Percentiles rank a stretch among this genome's conserved stretches.
phyloP scores from a whole-genome alignment of 1,140 invertebrate species.

The Drosophila serrata region DNA sequence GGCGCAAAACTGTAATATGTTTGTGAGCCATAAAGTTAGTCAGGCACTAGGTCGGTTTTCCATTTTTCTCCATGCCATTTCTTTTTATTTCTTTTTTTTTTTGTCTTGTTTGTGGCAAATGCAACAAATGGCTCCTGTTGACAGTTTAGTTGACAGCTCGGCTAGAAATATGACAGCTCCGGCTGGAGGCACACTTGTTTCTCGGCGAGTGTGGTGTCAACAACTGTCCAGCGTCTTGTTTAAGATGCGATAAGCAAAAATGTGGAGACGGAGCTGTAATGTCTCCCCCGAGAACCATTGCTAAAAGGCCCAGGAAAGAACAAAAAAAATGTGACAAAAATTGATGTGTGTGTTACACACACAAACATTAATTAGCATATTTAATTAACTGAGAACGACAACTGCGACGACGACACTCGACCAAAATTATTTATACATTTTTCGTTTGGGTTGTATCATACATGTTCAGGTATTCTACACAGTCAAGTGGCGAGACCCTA shows the following conservation, averaged over 20 bases:
- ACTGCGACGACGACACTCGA: conserved; percentile 18
- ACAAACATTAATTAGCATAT: conserved; percentile 71
- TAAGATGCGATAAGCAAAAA: conserved; percentile 28
- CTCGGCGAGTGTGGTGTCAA: conserved; percentile 8
- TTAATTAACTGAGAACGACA: conserved; percentile 57
- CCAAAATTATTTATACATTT: conserved; percentile 29
- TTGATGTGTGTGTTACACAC: conserved; percentile 20
- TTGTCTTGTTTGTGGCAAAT: conserved; percentile 9
- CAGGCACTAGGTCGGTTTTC: conserved; percentile 44
- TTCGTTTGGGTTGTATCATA: conserved; percentile 5
- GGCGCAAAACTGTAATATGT: conserved; percentile 49
- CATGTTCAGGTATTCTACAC: conserved; percentile 17
- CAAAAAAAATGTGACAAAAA: conserved; percentile 23
- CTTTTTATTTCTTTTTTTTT: background rate
- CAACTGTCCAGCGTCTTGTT: conserved; percentile 52
- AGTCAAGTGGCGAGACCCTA: conserved; percentile 39
- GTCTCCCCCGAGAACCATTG: conserved; percentile 26
- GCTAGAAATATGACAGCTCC: conserved; percentile 65
- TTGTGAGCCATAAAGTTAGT: conserved; percentile 21
- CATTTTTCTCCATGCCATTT: background rate
- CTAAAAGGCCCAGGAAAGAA: background rate
- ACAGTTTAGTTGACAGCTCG: conserved; percentile 68
- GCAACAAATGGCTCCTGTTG: conserved; percentile 46
- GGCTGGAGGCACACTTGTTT: conserved; percentile 33
- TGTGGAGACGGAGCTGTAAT: conserved; percentile 8